Conservation (phyloP, 2,113 vertebrate species). For the Coreoperca whiteheadi region DNA sequence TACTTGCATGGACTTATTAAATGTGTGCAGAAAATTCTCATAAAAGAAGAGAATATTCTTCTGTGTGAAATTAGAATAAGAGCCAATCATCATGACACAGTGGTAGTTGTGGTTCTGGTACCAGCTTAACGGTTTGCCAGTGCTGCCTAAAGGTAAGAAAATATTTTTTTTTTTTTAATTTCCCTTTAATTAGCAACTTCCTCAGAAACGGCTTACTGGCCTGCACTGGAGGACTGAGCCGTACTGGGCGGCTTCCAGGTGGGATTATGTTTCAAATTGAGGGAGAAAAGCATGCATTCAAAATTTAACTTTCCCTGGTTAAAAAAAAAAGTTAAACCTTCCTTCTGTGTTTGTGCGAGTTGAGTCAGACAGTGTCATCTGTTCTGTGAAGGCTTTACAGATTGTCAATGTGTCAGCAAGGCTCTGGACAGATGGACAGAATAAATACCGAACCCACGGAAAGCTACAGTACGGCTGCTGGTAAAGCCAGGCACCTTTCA, state of each 20-base stretch:
- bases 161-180: too few species aligned
- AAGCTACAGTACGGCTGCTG: constrained; percentile 14
- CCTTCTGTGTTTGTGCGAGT: constrained; percentile 32
- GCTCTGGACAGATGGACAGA: constrained; percentile 64
- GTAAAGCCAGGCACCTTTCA: constrained; percentile 7
- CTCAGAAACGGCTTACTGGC: neutral
- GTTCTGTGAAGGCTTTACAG: constrained; percentile 58
- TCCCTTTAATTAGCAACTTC: neutral
- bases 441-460: constrained; percentile 44
- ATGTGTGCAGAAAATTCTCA: neutral
- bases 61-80: too few species aligned
- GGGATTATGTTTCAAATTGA: neutral
- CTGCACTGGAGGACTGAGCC: neutral
- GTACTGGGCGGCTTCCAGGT: neutral
- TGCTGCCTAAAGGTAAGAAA: neutral
- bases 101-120: neutral
- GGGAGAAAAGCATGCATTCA: neutral
- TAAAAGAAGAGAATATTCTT: neutral
- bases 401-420: constrained; percentile 55
- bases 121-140: neutral
- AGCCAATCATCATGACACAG: too few species aligned
- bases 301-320: neutral
- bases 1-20: neutral
- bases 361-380: constrained; percentile 58
- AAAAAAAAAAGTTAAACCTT: constrained; percentile 11